Evolutionary conservation across 2,113 vertebrate genomes (phyloP), one percentile per base, ranked within the genome.

Genomic region (Hippocampus zosterae): DNA sequence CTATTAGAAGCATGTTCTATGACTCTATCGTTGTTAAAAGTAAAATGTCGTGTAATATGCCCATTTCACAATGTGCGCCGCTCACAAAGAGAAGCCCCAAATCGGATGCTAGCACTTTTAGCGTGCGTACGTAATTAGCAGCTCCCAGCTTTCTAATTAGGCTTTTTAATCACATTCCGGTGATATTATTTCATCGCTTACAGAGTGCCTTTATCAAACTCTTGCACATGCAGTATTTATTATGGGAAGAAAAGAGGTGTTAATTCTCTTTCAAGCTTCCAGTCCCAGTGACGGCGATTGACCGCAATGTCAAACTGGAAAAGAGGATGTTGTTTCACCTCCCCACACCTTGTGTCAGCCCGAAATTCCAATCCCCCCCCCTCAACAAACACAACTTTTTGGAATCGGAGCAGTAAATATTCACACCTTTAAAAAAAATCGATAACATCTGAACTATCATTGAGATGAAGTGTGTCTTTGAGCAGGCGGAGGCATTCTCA

Each of bases 151-250:
- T 64, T 64, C 37, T 64, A 64, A 64, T 42, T 42, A 64, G 37
- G 62, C 62, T 64, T 64, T 62, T 64, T 64, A 64, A 64, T 64
- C 62, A 64, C 62, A 42, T 42, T 42, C 37, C 25, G 63, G 40
- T 25, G 41, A 65, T 44, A 46, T 65, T 64, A 42, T 23, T 64
- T 42, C 37, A 44, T 23, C 37, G 15, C 62, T 12, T 23, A 9
- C 37, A 8, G 9, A 23, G 62, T 23, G 62, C 40, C 62, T 64
- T 64, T 64, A 64, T 64, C 62, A 42, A 42, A 42, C 62, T 15
- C 21, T 42, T 23, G 62, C 62, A 64, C 62, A 42, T 23, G 40
- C 37, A 23, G 37, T 41, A 18, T 64, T 64, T 64, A 64, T 64
- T 41, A 13, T 23, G 15, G 37, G 57, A 33, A 60, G 57, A 60